Base-by-base conservation (phyloP, 2,888 invertebrate species). In the Pheosia gnoma region DNA sequence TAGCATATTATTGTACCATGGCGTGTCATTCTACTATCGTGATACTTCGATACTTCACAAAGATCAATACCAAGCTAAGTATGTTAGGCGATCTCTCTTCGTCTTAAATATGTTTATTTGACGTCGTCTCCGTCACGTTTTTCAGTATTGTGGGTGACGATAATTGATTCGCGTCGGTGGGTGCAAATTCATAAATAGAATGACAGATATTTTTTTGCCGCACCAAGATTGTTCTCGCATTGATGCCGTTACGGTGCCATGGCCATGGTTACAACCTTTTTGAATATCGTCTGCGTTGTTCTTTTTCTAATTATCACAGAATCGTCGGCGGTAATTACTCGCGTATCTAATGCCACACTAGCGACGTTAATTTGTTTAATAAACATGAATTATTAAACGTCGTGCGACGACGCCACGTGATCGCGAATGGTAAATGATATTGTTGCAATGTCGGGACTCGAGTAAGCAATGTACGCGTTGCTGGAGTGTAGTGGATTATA, bases 291-390 rank as follows among this genome's bases (percentile, higher is more conserved):
- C 59, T 65, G 67, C 59, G 65, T 57, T 39, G 62, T 71, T 66
- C 73, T 72, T 73, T 75, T 75, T 68, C 68, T 68, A 70, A 82
- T 82, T 68, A 77, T 67, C 75, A 72, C 65, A 67, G 65, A 51
- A 25, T 25, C 25, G 61, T 60, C 43, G 64, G 55, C 59, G 60
- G 70, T 78, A 81, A 84, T 83, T 82, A 83, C 72, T 69, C 69
- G 75, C 73, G 76, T 78, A 80, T 78, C 78, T 83, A 81, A 81
- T 80, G 68, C 71, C 64, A 74, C 74, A 72, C 74, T 70, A 61
- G 79, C 84, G 86, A 83, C 73, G 85, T 88, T 89, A 88, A 91
- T 90, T 88, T 88, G 89, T 91, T 87, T 91, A 88, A 91, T 90
- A 90, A 91, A 91, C 86, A 89, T 87, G 88, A 91, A 91, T 91